These are phyloP conservation scores for Rhizomys pruinosus DNA, from an alignment of 2,113 vertebrate genomes.

Conservation along the genomic window DNA sequence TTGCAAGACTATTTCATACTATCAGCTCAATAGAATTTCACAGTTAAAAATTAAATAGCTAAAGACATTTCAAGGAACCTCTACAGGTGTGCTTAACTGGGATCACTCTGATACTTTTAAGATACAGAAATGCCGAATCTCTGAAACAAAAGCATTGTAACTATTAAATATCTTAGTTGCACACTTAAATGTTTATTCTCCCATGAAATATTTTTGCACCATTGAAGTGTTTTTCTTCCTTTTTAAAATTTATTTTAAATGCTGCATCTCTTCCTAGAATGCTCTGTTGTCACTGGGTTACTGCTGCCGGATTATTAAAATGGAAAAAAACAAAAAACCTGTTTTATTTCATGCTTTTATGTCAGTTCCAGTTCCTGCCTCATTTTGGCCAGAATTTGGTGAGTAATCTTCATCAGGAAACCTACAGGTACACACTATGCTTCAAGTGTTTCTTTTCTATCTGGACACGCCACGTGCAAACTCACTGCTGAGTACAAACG, in stretches of 20 bases:
- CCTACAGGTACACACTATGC: slow-evolving; percentile 70
- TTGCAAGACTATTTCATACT: slow-evolving; percentile 42
- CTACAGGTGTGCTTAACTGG: slow-evolving; percentile 47
- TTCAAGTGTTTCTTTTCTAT: slow-evolving; percentile 57
- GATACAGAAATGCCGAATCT: slow-evolving; percentile 59
- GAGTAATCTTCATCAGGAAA: slow-evolving; percentile 77
- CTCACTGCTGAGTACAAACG: slow-evolving; percentile 76
- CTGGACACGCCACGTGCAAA: slow-evolving; percentile 49
- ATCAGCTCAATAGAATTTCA: slow-evolving; percentile 41
- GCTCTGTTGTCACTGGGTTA: slow-evolving; percentile 64
- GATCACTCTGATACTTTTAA: slow-evolving; percentile 60
- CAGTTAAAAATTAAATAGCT: slow-evolving; percentile 45
- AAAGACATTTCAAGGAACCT: slow-evolving; percentile 56
- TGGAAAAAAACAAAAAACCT: slow-evolving; percentile 70
- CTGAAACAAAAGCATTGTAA: slow-evolving; percentile 58
- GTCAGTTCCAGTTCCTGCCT: background rate
- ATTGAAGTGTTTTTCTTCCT: background rate
- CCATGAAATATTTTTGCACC: slow-evolving; percentile 38
- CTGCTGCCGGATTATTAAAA: slow-evolving; percentile 61
- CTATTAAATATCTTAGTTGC: slow-evolving; percentile 70
- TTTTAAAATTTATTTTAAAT: slow-evolving; percentile 70
- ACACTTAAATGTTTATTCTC: slow-evolving; percentile 53
- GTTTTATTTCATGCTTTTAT: slow-evolving; percentile 9
- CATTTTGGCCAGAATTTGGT: slow-evolving; percentile 72
- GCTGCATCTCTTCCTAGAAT: slow-evolving; percentile 47